Percentiles rank a stretch among this genome's conserved stretches.
Conservation (phyloP, 2,888 invertebrate species). For the Blastobasis adustella region DNA sequence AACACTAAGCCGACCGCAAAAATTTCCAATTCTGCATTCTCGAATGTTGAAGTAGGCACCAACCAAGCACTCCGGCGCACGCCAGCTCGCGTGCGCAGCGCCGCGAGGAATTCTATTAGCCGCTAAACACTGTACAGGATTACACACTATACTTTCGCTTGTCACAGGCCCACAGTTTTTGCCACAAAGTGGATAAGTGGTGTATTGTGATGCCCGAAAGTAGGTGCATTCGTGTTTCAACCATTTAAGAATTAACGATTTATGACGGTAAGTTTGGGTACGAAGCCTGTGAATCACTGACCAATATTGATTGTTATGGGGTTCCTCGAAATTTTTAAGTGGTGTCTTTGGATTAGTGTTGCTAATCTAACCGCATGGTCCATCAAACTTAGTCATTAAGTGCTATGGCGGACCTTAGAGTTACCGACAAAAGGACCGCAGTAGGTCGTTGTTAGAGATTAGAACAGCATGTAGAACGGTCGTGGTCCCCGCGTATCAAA, state of each 20-base stretch:
- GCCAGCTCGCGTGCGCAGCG: slow-evolving; percentile 43
- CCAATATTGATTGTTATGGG: slow-evolving; percentile 23
- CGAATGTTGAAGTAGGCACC: slow-evolving; percentile 19
- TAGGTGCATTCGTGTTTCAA: slow-evolving; percentile 22
- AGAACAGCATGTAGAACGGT: background rate
- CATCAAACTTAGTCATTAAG: background rate
- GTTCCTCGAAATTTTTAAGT: slow-evolving; percentile 28
- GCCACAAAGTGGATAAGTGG: slow-evolving; percentile 27
- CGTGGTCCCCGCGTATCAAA: too few relatives aligned
- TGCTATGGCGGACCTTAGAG: background rate
- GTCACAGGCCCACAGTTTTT: slow-evolving; percentile 30
- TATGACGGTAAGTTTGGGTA: slow-evolving; percentile 14
- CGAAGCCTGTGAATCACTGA: slow-evolving; percentile 38
- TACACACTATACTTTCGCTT: slow-evolving; percentile 45
- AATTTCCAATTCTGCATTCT: slow-evolving; percentile 23
- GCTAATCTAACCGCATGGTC: background rate
- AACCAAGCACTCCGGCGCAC: slow-evolving; percentile 21
- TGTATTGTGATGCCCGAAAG: slow-evolving; percentile 20
- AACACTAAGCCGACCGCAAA: slow-evolving; percentile 11
- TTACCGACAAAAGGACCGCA: background rate
- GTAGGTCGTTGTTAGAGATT: background rate
- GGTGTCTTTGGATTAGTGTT: background rate
- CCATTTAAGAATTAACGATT: slow-evolving; percentile 19
- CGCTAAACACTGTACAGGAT: slow-evolving; percentile 32
- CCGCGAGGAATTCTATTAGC: slow-evolving; percentile 36